These are phyloP conservation scores for Craseonycteris thonglongyai DNA, from an alignment of 2,113 vertebrate species.

Conservation along the genomic window DNA sequence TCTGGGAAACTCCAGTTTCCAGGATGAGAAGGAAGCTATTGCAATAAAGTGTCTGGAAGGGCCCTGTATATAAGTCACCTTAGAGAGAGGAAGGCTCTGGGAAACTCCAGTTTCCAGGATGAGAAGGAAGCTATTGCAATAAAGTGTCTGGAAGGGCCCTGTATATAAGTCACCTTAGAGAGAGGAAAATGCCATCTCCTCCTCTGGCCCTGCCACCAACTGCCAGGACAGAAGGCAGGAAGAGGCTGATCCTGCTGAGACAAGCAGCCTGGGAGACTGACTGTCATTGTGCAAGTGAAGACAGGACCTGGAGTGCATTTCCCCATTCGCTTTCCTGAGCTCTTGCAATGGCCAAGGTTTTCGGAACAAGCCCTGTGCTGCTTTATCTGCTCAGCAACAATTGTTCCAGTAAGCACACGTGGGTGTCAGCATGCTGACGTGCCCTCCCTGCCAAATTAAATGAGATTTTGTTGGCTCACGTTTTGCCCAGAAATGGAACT, in stretches of 20 bases:
- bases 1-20: neutral
- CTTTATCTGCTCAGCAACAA: slow-evolving; percentile 61
- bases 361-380: slow-evolving; percentile 39
- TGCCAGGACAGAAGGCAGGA: slow-evolving; percentile 5
- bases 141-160: neutral
- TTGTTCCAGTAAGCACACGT: slow-evolving; percentile 72
- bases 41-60: neutral
- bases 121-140: neutral
- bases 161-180: neutral
- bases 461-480: slow-evolving; percentile 36
- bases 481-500: slow-evolving; percentile 49
- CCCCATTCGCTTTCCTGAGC: slow-evolving; percentile 2
- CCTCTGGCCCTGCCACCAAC: neutral
- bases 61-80: too few relatives aligned
- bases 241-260: slow-evolving; percentile 53
- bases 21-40: neutral
- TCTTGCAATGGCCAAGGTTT: slow-evolving; percentile 37
- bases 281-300: slow-evolving; percentile 70
- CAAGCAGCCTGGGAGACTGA: slow-evolving; percentile 37
- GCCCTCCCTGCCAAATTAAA: slow-evolving; percentile 25
- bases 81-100: neutral
- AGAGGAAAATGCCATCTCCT: neutral
- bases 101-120: neutral
- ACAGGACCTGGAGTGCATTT: slow-evolving; percentile 43
- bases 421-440: slow-evolving; percentile 32